Base-by-base conservation (phyloP, 2,113 vertebrate species). In the Ctenodactylus gundi region DNA sequence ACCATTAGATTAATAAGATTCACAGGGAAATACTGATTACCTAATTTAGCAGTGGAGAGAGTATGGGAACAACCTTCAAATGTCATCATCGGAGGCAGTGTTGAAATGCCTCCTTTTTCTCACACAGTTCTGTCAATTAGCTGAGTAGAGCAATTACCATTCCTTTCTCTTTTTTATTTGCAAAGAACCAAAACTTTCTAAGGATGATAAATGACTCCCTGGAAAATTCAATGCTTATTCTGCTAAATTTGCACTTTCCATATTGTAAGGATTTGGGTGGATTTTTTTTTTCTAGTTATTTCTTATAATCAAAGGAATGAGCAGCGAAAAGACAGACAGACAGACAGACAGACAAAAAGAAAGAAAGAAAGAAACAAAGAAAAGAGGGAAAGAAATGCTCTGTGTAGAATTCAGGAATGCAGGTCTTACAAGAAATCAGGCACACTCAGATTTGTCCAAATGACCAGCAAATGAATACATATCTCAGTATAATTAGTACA, bases 121-220 rank as follows among this genome's bases (percentile, higher is more conserved):
- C 53, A 96, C 97, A 98, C 97, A 89, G 86, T 98, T 98, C 97
- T 97, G 98, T 97, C 98, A 98, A 97, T 98, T 98, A 98, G 89
- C 94, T 87, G 91, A 91, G 98, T 97, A 89, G 57, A 93, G 95
- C 97, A 97, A 98, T 98, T 98, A 98, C 95, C 86, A 95, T 90
- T 53, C 67, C 92, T 92, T 97, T 97, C 98, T 95, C 96, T 97
- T 96, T 98, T 96, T 97, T 98, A 97, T 98, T 97, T 97, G 96
- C 96, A 95, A 97, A 97, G 97, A 98, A 98, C 95, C 93, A 95
- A 97, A 98, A 97, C 95, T 98, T 98, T 97, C 94, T 86, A 94
- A 98, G 93, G 95, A 98, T 98, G 98, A 98, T 98, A 98, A 98
- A 98, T 98, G 96, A 96, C 97, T 98, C 96, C 96, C 94, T 78